These are phyloP conservation scores for Creontiades dilutus DNA, from an alignment of 2,888 invertebrate genomes.

Conservation along the genomic window DNA sequence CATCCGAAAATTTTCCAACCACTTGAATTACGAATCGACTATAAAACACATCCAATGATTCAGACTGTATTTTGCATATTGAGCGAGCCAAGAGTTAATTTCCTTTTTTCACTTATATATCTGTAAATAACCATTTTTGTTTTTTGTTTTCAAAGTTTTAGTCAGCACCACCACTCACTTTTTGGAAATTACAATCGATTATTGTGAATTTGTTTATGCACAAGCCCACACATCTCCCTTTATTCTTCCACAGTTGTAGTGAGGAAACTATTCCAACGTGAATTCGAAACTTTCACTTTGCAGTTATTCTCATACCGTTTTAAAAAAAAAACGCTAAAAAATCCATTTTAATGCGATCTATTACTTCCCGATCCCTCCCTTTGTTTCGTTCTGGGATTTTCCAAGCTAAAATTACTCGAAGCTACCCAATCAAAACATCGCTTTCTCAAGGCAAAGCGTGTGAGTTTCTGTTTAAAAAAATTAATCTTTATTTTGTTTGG, in stretches of 20 bases:
- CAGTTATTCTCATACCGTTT: neutral
- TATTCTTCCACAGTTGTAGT: constrained; percentile 33
- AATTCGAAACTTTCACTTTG: neutral
- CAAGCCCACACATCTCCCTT: constrained; percentile 63
- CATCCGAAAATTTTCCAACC: neutral
- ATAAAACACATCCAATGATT: neutral
- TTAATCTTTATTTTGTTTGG: neutral
- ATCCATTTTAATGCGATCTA: too few species aligned
- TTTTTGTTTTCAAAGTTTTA: constrained; percentile 67
- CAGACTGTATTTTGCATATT: too few species aligned
- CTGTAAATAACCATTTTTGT: constrained; percentile 61
- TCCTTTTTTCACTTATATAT: constrained; percentile 57
- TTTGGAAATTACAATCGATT: constrained; percentile 58
- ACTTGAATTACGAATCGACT: neutral
- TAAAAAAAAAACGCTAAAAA: neutral
- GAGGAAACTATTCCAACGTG: neutral
- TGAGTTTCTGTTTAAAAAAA: neutral
- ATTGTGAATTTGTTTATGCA: constrained; percentile 69
- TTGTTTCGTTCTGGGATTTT: neutral
- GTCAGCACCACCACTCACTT: constrained; percentile 70
- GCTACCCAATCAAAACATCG: neutral
- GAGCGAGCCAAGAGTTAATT: constrained; percentile 64
- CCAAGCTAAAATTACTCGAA: neutral
- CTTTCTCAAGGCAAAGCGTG: constrained; percentile 60
- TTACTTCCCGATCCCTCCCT: neutral